Evolutionary conservation across 2,113 vertebrate species (phyloP).

Genomic region (Gobio gobio): DNA sequence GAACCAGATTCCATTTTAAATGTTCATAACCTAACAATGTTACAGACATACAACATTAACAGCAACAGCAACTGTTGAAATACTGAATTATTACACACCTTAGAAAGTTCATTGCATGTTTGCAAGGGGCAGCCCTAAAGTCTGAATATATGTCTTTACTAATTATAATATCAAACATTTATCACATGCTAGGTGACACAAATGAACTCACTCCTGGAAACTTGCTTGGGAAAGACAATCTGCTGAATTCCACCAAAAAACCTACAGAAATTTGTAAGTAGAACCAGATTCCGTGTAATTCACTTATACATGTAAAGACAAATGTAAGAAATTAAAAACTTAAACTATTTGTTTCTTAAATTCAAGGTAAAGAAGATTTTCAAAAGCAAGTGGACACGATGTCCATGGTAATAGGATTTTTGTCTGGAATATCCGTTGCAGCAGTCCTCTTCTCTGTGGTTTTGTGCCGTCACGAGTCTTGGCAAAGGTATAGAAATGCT

Average conservation of each 20-base stretch:
- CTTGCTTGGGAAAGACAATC: too few relatives aligned
- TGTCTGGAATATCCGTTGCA: constrained; percentile 52
- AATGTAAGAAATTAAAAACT: too few relatives aligned
- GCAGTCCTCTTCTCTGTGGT: constrained; percentile 45
- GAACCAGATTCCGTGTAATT: too few relatives aligned
- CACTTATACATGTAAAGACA: too few relatives aligned
- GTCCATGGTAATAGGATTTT: constrained; percentile 32
- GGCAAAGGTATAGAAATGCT: background rate
- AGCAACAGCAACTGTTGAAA: background rate
- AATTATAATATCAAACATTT: background rate
- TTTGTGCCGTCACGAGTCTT: constrained; percentile 10
- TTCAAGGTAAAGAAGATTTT: background rate
- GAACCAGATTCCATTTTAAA: background rate
- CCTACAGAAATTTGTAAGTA: too few relatives aligned
- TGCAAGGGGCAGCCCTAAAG: background rate
- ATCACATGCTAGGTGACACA: background rate
- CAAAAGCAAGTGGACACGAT: background rate
- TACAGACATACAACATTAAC: background rate
- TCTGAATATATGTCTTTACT: background rate
- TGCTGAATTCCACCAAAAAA: background rate
- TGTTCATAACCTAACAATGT: background rate
- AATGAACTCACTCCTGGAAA: background rate
- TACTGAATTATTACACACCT: background rate
- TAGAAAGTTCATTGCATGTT: background rate
- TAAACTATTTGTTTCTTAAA: background rate